A percentile compares a stretch with the other conserved stretches of the same genome.
Conservation (phyloP, 2,888 invertebrate species). For the Zootermopsis nevadensis region DNA sequence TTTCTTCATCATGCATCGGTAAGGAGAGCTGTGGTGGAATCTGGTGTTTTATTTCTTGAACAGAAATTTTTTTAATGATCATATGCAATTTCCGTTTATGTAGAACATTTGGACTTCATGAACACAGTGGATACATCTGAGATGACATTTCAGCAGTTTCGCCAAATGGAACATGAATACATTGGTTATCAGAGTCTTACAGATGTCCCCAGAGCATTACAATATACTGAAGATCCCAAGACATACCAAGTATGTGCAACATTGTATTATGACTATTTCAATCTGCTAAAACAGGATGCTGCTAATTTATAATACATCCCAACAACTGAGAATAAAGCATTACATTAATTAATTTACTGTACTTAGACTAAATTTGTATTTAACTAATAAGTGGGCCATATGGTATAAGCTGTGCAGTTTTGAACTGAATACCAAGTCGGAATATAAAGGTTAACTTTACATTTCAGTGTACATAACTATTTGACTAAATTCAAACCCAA, state of each 20-base stretch:
- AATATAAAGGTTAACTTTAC: too few species aligned
- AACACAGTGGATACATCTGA: slow-evolving; percentile 78
- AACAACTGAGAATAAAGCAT: too few species aligned
- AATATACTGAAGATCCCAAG: slow-evolving; percentile 75
- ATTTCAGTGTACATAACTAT: too few species aligned
- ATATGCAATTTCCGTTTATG: slow-evolving; percentile 48
- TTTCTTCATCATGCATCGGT: slow-evolving; percentile 98
- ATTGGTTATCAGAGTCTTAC: slow-evolving; percentile 96
- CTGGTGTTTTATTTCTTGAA: background rate
- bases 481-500: too few species aligned
- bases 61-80: background rate
- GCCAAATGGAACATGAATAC: slow-evolving; percentile 90
- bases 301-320: too few species aligned
- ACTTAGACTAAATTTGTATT: too few species aligned
- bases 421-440: too few species aligned
- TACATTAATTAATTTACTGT: too few species aligned
- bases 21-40: slow-evolving; percentile 54
- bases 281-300: too few species aligned
- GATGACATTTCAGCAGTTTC: slow-evolving; percentile 83
- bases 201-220: slow-evolving; percentile 87
- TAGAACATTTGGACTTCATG: slow-evolving; percentile 97
- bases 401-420: too few species aligned
- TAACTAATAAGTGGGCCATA: too few species aligned
- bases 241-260: slow-evolving; percentile 63
- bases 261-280: too few species aligned